Conservation (phyloP, 2,888 invertebrate species). For the Carabus problematicus region DNA sequence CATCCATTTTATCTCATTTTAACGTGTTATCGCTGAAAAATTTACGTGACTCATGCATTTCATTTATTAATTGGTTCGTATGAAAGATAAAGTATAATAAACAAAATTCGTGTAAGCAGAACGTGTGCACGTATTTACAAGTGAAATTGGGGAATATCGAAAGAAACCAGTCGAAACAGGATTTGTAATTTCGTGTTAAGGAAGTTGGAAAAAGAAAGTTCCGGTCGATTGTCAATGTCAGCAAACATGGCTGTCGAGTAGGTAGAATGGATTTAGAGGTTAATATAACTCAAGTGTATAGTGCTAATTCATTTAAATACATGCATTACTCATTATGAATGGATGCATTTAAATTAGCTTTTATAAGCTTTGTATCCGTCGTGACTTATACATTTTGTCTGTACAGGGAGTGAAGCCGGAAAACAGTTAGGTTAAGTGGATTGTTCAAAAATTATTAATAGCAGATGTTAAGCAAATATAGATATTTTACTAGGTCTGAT, state of each 20-base stretch:
- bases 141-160: too few relatives aligned
- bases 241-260: constrained; percentile 35
- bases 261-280: constrained; percentile 37
- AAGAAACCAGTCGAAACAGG: too few relatives aligned
- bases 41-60: too few relatives aligned
- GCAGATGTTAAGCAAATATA: constrained; percentile 40
- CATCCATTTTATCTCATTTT: too few relatives aligned
- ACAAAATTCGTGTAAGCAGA: too few relatives aligned
- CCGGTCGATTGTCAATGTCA: constrained; percentile 33
- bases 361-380: constrained; percentile 33
- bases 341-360: constrained; percentile 24
- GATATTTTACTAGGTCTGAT: constrained; percentile 33
- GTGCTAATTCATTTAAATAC: constrained; percentile 41
- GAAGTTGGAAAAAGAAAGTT: not conserved
- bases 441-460: constrained; percentile 38
- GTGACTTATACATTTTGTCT: constrained; percentile 33
- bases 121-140: too few relatives aligned
- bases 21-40: too few relatives aligned
- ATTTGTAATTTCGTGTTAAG: too few relatives aligned
- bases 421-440: constrained; percentile 36
- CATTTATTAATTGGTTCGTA: too few relatives aligned
- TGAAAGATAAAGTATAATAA: too few relatives aligned
- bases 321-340: constrained; percentile 39
- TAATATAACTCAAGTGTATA: constrained; percentile 32
- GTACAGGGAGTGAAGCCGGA: constrained; percentile 18